Evolutionary conservation across 64 coral and sea anemone genomes (phyloP), one percentile per base, ranked within the genome.

Genomic region (Astreopora myriophthalma): DNA sequence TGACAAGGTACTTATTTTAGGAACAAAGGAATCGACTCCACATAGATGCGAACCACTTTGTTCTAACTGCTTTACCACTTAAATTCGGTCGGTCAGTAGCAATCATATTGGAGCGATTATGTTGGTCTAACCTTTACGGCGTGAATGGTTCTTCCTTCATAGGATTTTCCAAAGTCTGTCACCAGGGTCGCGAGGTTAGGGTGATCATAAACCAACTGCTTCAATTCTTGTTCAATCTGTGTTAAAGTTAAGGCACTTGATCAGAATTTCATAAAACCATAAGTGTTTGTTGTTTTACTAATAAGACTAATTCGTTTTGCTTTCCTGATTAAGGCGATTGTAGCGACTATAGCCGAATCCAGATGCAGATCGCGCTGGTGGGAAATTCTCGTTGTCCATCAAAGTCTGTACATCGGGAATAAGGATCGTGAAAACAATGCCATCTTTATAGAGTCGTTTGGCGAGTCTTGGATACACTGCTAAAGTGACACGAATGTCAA

Each of bases 271-370:
- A 10, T 55, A 55, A 55, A 44, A 44, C 6, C 6, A 44, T 44
- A 10, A 10, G 40, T 44, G 11, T 44, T 1, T 44, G 6, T 44
- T 44, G 40, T 8, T 42, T 42, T 42, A 42, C 39, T 55, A 3
- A 2, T 19, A 55, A 3, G 3, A 55, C 49, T 14, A 16, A 55
- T 13, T 0, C 10, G 13, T 25, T 38, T 36, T 6, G 5, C 23
- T 2, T 9, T 23, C 93, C 61, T 20, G 55, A 3, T n/a, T 5
- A 16, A 95, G 5, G 13, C 22, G 8, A 76, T 95, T 72, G 61
- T 95, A 95, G 25, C 62, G 65, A 37, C 13, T 29, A 32, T 95
- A 95, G 12, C 87, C 27, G 63, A 88, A 95, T 6, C 48, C 87
- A 42, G 34, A 46, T 4, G n/a, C 85, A 22, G 84, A 78, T 20